Evolutionary conservation across 2,797 vertebrate species (phyloP), one percentile per base, ranked within the genome.

Genomic region (Glossophaga mutica): DNA sequence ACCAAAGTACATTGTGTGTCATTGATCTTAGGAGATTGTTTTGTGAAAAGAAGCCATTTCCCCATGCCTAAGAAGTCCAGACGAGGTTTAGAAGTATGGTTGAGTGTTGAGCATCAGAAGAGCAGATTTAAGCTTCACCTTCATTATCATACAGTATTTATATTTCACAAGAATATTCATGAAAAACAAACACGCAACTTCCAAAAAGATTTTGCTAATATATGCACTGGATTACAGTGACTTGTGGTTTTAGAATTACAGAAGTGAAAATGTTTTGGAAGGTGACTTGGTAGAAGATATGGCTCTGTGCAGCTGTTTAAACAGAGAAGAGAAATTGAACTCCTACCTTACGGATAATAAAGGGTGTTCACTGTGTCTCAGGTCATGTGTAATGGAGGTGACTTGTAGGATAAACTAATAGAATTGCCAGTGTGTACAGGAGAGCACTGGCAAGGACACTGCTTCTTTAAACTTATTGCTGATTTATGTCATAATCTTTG

Each of bases 11-110:
- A 96, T 96, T 95, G 92, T 90, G 94, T 44, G 39, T 85, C 96
- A 96, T 67, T 97, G 96, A 97, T 97, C 85, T 97, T 94, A 95
- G 97, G 96, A 94, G 73, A 94, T 84, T 93, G 24, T 90, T 94
- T 97, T 90, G 94, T 96, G 70, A 94, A 98, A 98, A 95, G 32
- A 92, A 95, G 77, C 89, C 73, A 86, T 96, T 97, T 94, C 24
- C 32, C 79, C 76, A 89, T 14, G 9, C 34, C 34, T 92, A 68
- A 93, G 83, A 91, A 96, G 52, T 52, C n/a, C 79, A n/a, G 14
- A 73, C 0, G 2, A 90, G 79, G 94, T 94, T 96, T 92, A 86
- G 34, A 94, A 93, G 57, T 59, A 87, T 24, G 8, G 92, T 24
- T 82, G 10, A 81, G 44, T 76, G 85, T 55, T 83, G 19, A 89